Conservation (phyloP, 2,888 invertebrate genomes). For the Lithophane leautieri region DNA sequence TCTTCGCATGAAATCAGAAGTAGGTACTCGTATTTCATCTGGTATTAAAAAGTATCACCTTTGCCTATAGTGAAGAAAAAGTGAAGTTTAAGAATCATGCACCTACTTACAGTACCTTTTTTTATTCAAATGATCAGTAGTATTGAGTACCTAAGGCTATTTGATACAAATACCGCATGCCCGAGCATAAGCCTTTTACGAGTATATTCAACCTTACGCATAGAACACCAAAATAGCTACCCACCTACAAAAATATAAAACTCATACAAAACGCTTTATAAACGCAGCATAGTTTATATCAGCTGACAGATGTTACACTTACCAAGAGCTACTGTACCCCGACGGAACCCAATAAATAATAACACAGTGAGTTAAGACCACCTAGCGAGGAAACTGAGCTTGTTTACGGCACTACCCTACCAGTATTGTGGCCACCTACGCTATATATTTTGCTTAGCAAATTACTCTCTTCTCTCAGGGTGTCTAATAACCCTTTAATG, state of each 20-base stretch:
- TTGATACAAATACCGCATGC: background rate
- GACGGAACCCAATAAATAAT: slow-evolving; percentile 88
- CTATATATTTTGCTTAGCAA: slow-evolving; percentile 89
- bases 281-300: slow-evolving; percentile 59
- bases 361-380: slow-evolving; percentile 88
- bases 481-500: slow-evolving; percentile 90
- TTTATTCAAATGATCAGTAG: background rate
- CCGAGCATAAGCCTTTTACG: background rate
- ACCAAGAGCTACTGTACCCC: slow-evolving; percentile 80
- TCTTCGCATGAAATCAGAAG: background rate
- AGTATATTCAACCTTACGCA: background rate
- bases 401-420: slow-evolving; percentile 85
- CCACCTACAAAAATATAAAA: slow-evolving; percentile 26
- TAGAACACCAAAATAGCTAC: background rate
- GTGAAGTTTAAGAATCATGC: background rate
- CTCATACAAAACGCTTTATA: slow-evolving; percentile 53
- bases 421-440: slow-evolving; percentile 88
- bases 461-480: slow-evolving; percentile 86
- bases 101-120: background rate
- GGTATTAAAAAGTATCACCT: background rate
- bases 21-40: background rate
- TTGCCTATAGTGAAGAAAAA: background rate
- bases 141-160: background rate
- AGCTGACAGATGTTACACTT: slow-evolving; percentile 79
- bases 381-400: slow-evolving; percentile 87